phyloP scores from a whole-genome alignment of 2,113 vertebrate species.

The Hypomesus transpacificus region DNA sequence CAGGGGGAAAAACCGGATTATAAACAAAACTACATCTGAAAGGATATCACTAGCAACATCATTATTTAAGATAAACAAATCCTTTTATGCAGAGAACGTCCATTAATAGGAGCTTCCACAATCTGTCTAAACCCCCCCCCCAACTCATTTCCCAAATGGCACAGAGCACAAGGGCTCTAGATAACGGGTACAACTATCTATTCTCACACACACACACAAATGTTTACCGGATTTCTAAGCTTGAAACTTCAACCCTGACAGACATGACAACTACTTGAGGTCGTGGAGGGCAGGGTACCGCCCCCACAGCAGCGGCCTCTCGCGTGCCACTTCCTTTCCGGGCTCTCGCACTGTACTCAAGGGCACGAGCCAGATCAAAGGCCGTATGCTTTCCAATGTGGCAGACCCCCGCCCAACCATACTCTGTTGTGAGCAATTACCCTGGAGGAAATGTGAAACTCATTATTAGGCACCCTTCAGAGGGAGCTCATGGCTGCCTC shows the following conservation, averaged over 20 bases:
- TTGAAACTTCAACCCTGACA: not conserved
- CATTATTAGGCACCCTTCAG: conserved; percentile 29
- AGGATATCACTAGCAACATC: not conserved
- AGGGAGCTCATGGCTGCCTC: conserved; percentile 2
- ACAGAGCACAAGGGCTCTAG: not conserved
- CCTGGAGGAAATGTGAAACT: conserved; percentile 18
- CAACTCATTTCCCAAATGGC: not conserved
- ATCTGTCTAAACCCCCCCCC: not conserved
- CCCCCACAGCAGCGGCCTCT: not conserved
- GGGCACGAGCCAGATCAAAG: conserved; percentile 30
- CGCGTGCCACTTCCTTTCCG: not conserved
- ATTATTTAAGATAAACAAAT: not conserved
- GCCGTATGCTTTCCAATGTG: conserved; percentile 1
- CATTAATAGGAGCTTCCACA: not conserved
- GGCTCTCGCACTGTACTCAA: conserved; percentile 7
- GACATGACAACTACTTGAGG: not conserved
- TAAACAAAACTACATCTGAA: not conserved
- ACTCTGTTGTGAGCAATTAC: conserved; percentile 29
- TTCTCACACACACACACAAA: too few species aligned
- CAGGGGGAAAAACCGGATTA: too few species aligned
- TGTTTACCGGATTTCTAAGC: too few species aligned
- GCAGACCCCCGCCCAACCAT: conserved; percentile 1
- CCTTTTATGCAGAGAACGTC: not conserved
- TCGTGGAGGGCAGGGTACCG: not conserved
- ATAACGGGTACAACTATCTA: not conserved